These are phyloP conservation scores for Montipora capitata DNA, from an alignment of 92 coral and sea anemone genomes.

Conservation along the genomic window DNA sequence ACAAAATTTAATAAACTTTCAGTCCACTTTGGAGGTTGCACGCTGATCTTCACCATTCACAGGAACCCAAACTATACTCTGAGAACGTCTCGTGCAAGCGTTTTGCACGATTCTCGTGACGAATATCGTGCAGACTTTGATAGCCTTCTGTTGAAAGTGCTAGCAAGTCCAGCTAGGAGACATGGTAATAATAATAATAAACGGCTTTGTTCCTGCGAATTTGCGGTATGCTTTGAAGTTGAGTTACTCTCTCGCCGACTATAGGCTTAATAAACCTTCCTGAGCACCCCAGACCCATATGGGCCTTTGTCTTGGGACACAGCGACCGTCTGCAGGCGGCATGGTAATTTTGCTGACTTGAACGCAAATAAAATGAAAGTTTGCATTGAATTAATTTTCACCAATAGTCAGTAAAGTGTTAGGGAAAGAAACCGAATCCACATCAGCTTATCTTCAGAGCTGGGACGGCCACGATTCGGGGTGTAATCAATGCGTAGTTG, in stretches of 20 bases:
- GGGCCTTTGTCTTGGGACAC: constrained; percentile 32
- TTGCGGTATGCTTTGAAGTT: constrained; percentile 62
- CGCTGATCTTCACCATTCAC: background rate
- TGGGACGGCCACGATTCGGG: no score
- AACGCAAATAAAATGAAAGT: background rate
- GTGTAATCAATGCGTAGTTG: no score
- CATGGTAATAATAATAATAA: constrained; percentile 21
- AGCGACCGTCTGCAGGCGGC: background rate
- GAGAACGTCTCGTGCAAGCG: background rate
- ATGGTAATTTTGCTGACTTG: constrained; percentile 10
- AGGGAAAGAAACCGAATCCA: background rate
- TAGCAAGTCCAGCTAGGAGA: constrained; percentile 25
- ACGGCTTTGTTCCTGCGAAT: constrained; percentile 38
- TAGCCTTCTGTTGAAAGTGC: background rate
- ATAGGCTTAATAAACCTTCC: constrained; percentile 39
- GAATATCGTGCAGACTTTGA: constrained; percentile 5
- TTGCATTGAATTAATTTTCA: background rate
- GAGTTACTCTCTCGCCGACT: constrained; percentile 42
- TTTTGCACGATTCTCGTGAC: constrained; percentile 9
- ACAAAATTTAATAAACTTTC: constrained; percentile 46
- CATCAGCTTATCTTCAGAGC: background rate
- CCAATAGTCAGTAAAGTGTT: background rate
- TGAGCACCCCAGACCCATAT: constrained; percentile 25
- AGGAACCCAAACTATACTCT: background rate
- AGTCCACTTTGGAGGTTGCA: background rate